phyloP scores from a whole-genome alignment of 2,113 vertebrate species.

The Microtus oregoni region DNA sequence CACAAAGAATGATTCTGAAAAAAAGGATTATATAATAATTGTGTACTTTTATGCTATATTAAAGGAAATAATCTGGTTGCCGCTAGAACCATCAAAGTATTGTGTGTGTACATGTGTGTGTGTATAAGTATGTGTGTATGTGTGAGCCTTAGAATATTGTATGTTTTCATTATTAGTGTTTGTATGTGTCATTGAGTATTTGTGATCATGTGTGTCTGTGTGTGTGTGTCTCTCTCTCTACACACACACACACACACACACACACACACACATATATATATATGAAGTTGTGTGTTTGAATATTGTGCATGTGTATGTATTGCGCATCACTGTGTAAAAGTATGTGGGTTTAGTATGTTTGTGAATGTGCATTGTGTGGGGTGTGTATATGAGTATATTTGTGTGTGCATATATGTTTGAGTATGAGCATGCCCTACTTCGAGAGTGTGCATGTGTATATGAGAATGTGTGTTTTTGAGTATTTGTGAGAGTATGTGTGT shows the following conservation, averaged over 20 bases:
- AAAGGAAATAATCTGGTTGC: not conserved
- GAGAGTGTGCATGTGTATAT: not conserved
- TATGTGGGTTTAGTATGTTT: not conserved
- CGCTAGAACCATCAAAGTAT: not conserved
- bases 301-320: not conserved
- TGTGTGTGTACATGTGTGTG: not conserved
- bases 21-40: not conserved
- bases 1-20: not conserved
- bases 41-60: not conserved
- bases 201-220: not conserved
- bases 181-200: not conserved
- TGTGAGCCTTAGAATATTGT: not conserved
- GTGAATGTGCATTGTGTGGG: not conserved
- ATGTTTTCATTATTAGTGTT: not conserved
- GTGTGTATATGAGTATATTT: not conserved
- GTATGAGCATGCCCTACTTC: not conserved
- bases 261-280: too few species aligned
- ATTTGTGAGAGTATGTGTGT: not conserved
- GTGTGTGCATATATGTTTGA: not conserved
- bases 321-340: not conserved
- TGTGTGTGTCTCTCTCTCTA: not conserved
- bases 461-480: too few species aligned
- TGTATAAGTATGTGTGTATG: not conserved
- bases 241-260: too few species aligned
- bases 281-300: not conserved